Evolutionary conservation across 2,888 invertebrate species (phyloP).

Genomic region (Ischnus inquisitorius): DNA sequence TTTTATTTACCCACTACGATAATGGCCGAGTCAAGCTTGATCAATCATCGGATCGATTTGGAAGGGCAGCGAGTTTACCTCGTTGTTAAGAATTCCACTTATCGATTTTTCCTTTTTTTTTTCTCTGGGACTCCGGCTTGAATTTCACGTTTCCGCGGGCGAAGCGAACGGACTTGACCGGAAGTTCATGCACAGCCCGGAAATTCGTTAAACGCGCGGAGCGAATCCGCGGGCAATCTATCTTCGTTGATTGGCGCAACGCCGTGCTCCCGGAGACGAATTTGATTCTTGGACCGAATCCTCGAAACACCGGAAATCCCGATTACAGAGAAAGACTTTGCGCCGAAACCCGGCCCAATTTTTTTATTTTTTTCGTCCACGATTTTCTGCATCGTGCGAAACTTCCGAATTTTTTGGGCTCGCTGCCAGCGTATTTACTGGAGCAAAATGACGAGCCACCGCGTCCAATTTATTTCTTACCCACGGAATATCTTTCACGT

Average conservation of each 20-base stretch:
- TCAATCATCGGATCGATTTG: constrained; percentile 22
- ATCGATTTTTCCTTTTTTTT: constrained; percentile 24
- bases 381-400: not conserved
- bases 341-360: constrained; percentile 41
- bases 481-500: not conserved
- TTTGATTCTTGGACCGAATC: constrained; percentile 37
- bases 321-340: constrained; percentile 20
- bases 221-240: constrained; percentile 31
- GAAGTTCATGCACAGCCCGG: constrained; percentile 55
- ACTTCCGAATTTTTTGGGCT: not conserved
- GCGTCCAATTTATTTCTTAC: not conserved
- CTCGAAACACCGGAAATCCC: constrained; percentile 29
- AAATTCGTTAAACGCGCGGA: constrained; percentile 52
- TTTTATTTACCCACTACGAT: constrained; percentile 13
- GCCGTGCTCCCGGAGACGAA: not conserved
- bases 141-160: constrained; percentile 3
- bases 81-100: not conserved
- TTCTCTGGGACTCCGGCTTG: not conserved
- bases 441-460: not conserved
- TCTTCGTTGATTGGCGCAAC: constrained; percentile 41
- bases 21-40: constrained; percentile 39
- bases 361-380: constrained; percentile 49
- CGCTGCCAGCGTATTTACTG: not conserved
- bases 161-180: constrained; percentile 50
- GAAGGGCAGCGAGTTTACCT: not conserved